Evolutionary conservation across 92 coral and sea anemone genomes (phyloP), one percentile per base, ranked within the genome.

Genomic region (Zoanthus sansibaricus): DNA sequence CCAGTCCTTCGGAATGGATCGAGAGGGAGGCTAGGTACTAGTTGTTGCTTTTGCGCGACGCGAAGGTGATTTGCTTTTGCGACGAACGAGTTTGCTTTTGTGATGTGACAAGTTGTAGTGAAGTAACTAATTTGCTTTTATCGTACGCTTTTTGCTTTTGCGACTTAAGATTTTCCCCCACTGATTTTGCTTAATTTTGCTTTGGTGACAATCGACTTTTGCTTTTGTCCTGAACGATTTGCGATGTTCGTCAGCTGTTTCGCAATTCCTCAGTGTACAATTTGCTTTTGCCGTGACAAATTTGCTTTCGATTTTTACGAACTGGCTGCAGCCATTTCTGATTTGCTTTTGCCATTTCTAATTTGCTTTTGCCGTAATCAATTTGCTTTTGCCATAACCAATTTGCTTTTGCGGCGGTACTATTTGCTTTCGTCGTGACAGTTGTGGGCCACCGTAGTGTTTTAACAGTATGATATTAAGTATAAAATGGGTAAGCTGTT

Each of bases 241-340:
- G 4, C 78, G 61, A 55, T 74, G 78, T 74, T 74, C 61, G 78
- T 74, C 78, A 74, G 78, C 78, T 4, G 78, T 74, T 74, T 74
- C 56, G 78, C 62, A 47, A 42, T 74, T 72, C 78, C 78, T 74
- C 78, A 74, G 61, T 72, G 77, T 72, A 72, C 77, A 72, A 72
- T 72, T 72, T 72, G 77, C 18, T 72, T 72, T 72, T 72, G 77
- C 77, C 56, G 77, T 47, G 91, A 89, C n/a, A n/a, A n/a, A n/a
- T n/a, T n/a, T n/a, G n/a, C n/a, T n/a, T n/a, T n/a, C n/a, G n/a
- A n/a, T n/a, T n/a, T n/a, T n/a, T n/a, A n/a, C n/a, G n/a, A n/a
- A n/a, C n/a, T n/a, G n/a, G n/a, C n/a, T n/a, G n/a, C n/a, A n/a
- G n/a, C n/a, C n/a, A n/a, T n/a, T n/a, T n/a, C n/a, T n/a, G n/a